Evolutionary conservation across 2,797 vertebrate species (phyloP).

Genomic region (Syndactyla subalaris): DNA sequence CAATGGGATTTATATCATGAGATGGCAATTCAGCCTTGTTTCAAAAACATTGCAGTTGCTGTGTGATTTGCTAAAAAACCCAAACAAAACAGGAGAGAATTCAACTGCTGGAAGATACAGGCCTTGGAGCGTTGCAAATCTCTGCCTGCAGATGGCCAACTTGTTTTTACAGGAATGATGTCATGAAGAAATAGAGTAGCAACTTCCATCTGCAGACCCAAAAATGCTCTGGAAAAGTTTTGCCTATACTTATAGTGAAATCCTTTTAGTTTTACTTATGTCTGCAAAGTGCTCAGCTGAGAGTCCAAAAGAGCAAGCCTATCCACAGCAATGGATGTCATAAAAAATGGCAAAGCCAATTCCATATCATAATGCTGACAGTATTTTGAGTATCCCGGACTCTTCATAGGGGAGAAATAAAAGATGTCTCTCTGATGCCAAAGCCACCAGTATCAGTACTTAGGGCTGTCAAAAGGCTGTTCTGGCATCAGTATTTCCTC

Average conservation of each 20-base stretch:
- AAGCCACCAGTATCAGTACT: not conserved
- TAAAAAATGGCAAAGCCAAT: not conserved
- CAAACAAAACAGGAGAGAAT: not conserved
- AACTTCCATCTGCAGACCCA: not conserved
- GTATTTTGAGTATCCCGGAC: not conserved
- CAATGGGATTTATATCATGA: not conserved
- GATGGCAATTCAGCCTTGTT: not conserved
- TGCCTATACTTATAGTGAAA: not conserved
- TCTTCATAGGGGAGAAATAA: not conserved
- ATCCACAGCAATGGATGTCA: not conserved
- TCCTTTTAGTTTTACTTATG: not conserved
- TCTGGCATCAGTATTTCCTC: not conserved
- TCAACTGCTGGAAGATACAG: not conserved
- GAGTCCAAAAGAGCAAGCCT: not conserved
- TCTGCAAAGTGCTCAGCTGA: not conserved
- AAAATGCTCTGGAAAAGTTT: not conserved
- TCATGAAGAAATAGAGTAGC: not conserved
- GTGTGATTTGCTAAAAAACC: not conserved
- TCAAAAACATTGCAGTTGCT: not conserved
- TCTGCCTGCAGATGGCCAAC: not conserved
- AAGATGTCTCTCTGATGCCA: not conserved
- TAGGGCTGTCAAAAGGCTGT: not conserved
- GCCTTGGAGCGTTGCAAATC: not conserved
- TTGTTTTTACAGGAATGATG: not conserved
- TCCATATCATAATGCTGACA: not conserved